phyloP scores from a whole-genome alignment of 2,113 vertebrate genomes.

The Gavia stellata region DNA sequence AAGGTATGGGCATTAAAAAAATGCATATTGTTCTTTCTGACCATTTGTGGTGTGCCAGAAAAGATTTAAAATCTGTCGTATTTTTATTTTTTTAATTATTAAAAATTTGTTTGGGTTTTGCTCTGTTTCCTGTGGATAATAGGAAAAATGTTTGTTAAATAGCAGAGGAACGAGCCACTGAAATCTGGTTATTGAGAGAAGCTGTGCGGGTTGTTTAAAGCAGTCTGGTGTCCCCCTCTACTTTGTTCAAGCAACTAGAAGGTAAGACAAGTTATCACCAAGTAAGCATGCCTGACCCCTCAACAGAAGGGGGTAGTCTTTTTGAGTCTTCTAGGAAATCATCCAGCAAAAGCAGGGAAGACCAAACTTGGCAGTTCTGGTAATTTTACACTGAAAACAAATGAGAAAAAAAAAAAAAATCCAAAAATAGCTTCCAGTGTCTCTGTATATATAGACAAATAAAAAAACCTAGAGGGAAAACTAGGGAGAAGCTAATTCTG shows the following conservation, averaged over 20 bases:
- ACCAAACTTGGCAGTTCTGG: not conserved
- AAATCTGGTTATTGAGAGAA: not conserved
- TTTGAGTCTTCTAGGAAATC: not conserved
- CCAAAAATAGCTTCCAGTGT: not conserved
- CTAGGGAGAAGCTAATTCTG: not conserved
- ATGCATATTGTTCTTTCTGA: not conserved
- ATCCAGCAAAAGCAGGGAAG: not conserved
- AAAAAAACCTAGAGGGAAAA: not conserved
- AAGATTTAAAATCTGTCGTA: not conserved
- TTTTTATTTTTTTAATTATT: not conserved
- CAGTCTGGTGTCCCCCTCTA: not conserved
- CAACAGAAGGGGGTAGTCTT: not conserved
- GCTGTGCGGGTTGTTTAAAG: not conserved
- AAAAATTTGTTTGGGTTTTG: not conserved
- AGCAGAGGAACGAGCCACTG: not conserved
- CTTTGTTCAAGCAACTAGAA: not conserved
- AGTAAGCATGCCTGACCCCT: not conserved
- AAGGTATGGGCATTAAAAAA: not conserved
- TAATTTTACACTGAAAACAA: not conserved
- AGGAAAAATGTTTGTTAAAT: not conserved
- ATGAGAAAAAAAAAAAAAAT: not conserved
- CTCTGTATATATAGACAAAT: not conserved
- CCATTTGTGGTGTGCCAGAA: not conserved
- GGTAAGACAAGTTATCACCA: not conserved
- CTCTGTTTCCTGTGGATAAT: not conserved